A percentile compares a stretch with the other conserved stretches of the same genome.
phyloP scores from a whole-genome alignment of 2,888 invertebrate genomes.

The Acanthococcus lagerstroemiae region DNA sequence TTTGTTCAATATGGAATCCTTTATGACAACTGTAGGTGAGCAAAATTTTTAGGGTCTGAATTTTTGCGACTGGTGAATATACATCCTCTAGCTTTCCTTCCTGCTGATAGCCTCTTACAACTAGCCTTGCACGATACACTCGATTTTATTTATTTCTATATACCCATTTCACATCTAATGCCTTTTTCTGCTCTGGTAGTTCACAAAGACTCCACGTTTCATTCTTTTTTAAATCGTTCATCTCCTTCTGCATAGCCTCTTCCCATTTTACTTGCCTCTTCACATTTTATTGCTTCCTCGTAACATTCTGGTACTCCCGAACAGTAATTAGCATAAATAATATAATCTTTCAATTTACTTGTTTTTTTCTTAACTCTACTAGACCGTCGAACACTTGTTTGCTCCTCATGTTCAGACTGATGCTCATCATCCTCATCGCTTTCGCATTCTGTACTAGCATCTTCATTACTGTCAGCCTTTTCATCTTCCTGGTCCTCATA shows the following conservation, averaged over 20 bases:
- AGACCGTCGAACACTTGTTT: constrained; percentile 29
- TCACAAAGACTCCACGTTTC: constrained; percentile 2
- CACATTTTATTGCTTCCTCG: not conserved
- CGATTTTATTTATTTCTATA: constrained; percentile 18
- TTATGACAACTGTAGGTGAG: constrained; percentile 36
- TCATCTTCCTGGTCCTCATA: not conserved
- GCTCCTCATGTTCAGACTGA: not conserved
- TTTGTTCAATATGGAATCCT: constrained; percentile 36
- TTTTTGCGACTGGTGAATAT: constrained; percentile 37
- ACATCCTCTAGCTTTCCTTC: constrained; percentile 24
- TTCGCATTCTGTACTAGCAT: too few relatives aligned
- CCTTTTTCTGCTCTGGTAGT: not conserved
- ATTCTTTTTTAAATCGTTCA: not conserved
- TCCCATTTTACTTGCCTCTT: not conserved
- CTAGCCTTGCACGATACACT: constrained; percentile 35
- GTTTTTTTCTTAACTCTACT: constrained; percentile 31
- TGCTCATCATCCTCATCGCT: not conserved
- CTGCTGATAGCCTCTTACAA: constrained; percentile 36
- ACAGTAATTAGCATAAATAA: constrained; percentile 37
- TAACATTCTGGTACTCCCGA: constrained; percentile 32
- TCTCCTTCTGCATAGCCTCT: constrained; percentile 6
- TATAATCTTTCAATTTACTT: constrained; percentile 35
- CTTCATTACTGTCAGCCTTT: not conserved
- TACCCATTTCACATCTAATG: not conserved
- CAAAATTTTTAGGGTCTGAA: constrained; percentile 36